Conservation (phyloP, 2,113 vertebrate species). For the Ondatra zibethicus region DNA sequence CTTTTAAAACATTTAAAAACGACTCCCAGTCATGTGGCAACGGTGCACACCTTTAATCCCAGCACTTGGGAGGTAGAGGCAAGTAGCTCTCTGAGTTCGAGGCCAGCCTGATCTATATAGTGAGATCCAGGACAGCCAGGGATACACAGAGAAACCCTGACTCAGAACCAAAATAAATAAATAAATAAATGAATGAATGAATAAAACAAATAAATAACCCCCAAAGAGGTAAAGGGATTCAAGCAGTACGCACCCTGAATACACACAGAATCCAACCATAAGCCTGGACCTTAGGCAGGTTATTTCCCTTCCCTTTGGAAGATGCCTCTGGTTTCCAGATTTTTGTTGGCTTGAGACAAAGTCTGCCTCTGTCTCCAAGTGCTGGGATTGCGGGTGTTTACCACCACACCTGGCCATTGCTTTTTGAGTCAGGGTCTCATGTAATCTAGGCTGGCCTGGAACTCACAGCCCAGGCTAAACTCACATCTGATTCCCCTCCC, state of each 20-base stretch:
- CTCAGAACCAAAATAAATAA: background rate
- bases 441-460: background rate
- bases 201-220: background rate
- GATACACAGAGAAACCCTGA: too few species aligned
- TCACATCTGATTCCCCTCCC: background rate
- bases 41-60: too few species aligned
- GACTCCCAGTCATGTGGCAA: background rate
- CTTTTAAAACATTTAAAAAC: background rate
- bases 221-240: background rate
- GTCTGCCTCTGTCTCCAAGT: background rate
- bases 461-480: background rate
- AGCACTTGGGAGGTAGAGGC: background rate
- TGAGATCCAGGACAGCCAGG: too few species aligned
- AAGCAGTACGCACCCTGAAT: background rate
- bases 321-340: background rate
- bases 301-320: background rate
- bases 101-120: too few species aligned
- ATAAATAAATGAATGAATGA: too few species aligned
- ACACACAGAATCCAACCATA: background rate
- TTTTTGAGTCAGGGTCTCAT: background rate
- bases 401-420: background rate
- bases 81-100: too few species aligned
- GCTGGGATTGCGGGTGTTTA: background rate
- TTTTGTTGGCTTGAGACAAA: background rate
- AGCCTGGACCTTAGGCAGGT: background rate